These are phyloP conservation scores for Agrotis exclamationis DNA, from an alignment of 2,888 invertebrate genomes.

Conservation along the genomic window DNA sequence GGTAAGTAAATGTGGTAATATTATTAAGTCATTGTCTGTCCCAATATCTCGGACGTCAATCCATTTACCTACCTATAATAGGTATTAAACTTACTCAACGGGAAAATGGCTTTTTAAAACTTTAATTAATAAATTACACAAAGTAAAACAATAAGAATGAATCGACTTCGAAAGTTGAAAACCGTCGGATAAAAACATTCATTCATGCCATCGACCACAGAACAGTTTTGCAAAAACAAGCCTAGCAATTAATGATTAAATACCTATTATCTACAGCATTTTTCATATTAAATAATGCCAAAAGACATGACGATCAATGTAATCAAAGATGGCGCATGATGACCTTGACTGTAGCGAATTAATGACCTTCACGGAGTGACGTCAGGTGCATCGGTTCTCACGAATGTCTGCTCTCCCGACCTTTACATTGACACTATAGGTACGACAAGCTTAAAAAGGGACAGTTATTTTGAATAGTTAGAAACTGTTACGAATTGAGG, in stretches of 20 bases:
- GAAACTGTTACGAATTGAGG: background rate
- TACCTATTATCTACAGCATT: background rate
- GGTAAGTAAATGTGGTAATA: background rate
- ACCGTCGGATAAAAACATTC: background rate
- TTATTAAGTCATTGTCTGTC: background rate
- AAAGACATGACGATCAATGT: constrained; percentile 34
- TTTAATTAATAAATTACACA: too few species aligned
- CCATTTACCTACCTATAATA: too few species aligned
- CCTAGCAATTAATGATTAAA: background rate
- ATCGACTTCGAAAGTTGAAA: too few species aligned
- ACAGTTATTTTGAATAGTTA: background rate
- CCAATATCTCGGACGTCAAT: constrained; percentile 5
- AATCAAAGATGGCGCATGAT: constrained; percentile 23
- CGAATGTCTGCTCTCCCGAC: constrained; percentile 17
- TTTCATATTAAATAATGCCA: constrained; percentile 21
- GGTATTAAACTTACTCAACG: constrained; percentile 3
- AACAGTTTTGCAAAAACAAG: background rate
- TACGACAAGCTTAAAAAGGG: constrained; percentile 12
- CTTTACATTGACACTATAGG: constrained; percentile 28
- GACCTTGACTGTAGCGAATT: constrained; percentile 40
- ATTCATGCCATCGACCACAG: too few species aligned
- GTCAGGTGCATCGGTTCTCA: constrained; percentile 48
- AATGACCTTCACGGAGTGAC: constrained; percentile 47
- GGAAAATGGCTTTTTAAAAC: background rate
- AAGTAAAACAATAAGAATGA: too few species aligned